Evolutionary conservation across 2,888 invertebrate genomes (phyloP).

Genomic region (Polietes domitor): DNA sequence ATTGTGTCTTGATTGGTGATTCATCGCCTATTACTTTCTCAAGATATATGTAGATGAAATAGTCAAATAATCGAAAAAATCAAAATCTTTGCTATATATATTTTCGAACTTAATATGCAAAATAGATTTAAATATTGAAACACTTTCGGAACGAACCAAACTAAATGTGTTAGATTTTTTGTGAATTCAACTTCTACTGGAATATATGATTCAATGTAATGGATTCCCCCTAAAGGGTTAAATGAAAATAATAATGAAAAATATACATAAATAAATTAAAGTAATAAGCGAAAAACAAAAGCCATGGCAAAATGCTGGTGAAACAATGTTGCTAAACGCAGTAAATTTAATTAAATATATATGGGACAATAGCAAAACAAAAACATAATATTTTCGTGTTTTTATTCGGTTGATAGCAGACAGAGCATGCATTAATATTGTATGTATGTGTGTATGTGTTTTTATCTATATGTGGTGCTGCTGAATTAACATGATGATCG

Average conservation of each 20-base stretch:
- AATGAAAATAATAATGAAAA: not conserved
- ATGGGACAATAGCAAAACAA: slow-evolving; percentile 9
- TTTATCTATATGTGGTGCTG: not conserved
- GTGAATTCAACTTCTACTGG: no score
- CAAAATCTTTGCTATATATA: no score
- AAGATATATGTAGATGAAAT: no score
- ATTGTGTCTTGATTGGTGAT: no score
- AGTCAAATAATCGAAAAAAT: no score
- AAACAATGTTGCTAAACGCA: not conserved
- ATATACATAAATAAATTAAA: not conserved
- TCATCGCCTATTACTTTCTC: no score
- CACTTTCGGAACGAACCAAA: no score
- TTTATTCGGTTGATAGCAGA: not conserved
- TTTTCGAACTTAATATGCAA: no score
- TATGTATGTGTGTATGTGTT: not conserved
- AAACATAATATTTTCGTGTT: slow-evolving; percentile 19
- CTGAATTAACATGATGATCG: not conserved
- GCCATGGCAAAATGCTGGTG: not conserved
- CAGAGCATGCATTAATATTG: not conserved
- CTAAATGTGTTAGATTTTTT: no score
- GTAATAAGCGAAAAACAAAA: not conserved
- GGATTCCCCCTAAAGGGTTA: not conserved
- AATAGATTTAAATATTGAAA: no score
- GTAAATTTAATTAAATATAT: slow-evolving; percentile 9
- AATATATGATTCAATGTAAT: no score